Evolutionary conservation across 2,888 invertebrate genomes (phyloP).

Genomic region (Leptinotarsa tumamoca): DNA sequence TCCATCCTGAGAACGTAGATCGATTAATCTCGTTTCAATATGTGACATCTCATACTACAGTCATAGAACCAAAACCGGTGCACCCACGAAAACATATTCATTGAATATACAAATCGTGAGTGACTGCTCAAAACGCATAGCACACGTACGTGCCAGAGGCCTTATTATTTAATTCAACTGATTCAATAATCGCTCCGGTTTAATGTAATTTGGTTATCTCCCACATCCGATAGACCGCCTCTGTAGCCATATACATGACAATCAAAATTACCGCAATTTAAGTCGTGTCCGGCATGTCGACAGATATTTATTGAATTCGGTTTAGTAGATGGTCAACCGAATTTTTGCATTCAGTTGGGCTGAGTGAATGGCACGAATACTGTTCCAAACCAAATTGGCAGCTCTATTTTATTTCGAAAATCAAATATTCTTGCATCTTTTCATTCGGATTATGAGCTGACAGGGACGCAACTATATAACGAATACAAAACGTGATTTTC

Average conservation of each 20-base stretch:
- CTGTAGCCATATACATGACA: slow-evolving; percentile 27
- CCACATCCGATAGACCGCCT: slow-evolving; percentile 42
- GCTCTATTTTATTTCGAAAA: neutral
- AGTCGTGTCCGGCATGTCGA: slow-evolving; percentile 23
- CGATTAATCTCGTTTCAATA: no score
- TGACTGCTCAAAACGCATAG: slow-evolving; percentile 38
- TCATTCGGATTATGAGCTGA: no score
- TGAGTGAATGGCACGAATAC: neutral
- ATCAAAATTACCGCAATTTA: slow-evolving; percentile 35
- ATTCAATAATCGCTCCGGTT: slow-evolving; percentile 52
- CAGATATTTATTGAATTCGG: slow-evolving; percentile 11
- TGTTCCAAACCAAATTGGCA: neutral
- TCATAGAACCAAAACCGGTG: neutral
- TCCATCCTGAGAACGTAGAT: neutral
- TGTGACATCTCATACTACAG: neutral
- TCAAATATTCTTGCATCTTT: no score
- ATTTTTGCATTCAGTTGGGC: neutral
- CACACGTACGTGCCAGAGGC: slow-evolving; percentile 47
- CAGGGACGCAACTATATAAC: no score
- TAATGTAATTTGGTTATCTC: slow-evolving; percentile 49
- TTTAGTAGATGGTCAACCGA: neutral
- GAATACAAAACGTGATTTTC: no score
- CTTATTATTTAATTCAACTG: slow-evolving; percentile 55
- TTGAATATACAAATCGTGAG: slow-evolving; percentile 35
- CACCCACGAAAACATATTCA: slow-evolving; percentile 10